Evolutionary conservation across 1,140 invertebrate species (phyloP), one percentile per base, ranked within the genome.

Genomic region (Drosophila nigrodunni): DNA sequence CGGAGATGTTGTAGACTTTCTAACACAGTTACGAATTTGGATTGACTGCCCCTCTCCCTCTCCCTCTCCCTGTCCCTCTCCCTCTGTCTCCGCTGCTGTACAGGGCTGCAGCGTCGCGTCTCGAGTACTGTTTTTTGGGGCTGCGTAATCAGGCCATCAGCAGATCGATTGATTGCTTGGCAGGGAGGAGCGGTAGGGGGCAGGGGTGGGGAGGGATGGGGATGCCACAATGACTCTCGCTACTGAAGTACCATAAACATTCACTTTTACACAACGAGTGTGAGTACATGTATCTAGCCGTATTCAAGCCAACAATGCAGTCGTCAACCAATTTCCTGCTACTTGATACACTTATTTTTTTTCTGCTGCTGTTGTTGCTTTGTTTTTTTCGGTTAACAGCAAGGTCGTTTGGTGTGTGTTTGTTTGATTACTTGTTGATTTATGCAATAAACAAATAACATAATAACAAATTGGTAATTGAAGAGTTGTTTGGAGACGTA

Each of bases 301-400:
- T 37, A 54, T 65, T 66, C 46, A 34, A 52, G n/a, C 39, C 11
- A 10, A 69, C 47, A 37, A 46, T 82, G 80, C 77, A 83, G 69
- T 80, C 82, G 82, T 87, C 82, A 88, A 76, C 80, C 77, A 89
- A 85, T 89, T 88, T 88, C 74, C 80, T 83, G 85, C 85, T 88
- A 88, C 85, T 88, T 88, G 85, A 89, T 88, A 88, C 85, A 89
- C 62, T 88, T 87, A 15, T 83, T 85, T 34, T 18, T n/a, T 43
- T 59, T 43, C 25, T 13, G 18, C 18, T 21, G 18, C 18, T 21
- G 18, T n/a, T 66, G 37, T 43, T 41, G 30, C 25, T 46, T 21
- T 55, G 1, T 55, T 37, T 18, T 18, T 55, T 55, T 57, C 57
- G 67, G 68, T 66, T 61, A 66, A 11, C 49, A 67, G 77, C 83